A percentile compares a stretch with the other conserved stretches of the same genome.
These are phyloP conservation scores for Atractosteus spatula DNA, from an alignment of 2,113 vertebrate genomes.

Conservation along the genomic window DNA sequence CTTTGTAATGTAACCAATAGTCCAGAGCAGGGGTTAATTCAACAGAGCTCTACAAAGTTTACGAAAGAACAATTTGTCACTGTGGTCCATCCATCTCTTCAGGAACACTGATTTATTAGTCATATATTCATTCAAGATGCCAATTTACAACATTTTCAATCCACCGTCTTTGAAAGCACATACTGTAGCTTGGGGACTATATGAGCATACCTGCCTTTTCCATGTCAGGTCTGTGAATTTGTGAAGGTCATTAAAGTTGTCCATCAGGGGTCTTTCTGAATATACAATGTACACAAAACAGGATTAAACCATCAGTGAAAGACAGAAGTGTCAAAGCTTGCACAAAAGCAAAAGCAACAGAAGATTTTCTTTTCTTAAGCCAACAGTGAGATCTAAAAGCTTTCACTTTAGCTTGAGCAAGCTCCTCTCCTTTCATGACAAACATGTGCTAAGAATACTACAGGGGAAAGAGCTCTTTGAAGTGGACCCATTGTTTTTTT, in stretches of 20 bases:
- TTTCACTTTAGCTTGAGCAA: constrained; percentile 19
- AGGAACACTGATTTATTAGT: too few relatives aligned
- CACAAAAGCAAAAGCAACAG: constrained; percentile 36
- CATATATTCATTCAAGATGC: too few relatives aligned
- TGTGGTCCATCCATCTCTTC: too few relatives aligned
- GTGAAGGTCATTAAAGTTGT: background rate
- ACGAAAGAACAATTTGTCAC: too few relatives aligned
- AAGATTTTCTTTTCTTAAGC: constrained; percentile 35
- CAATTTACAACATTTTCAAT: too few relatives aligned
- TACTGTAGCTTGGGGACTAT: too few relatives aligned
- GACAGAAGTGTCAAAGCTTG: background rate
- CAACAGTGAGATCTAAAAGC: constrained; percentile 21
- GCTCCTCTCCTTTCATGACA: constrained; percentile 13
- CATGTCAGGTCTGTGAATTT: too few relatives aligned
- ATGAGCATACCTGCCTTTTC: too few relatives aligned
- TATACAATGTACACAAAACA: constrained; percentile 8
- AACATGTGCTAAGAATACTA: background rate
- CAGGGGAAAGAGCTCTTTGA: background rate
- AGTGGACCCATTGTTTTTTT: constrained; percentile 1
- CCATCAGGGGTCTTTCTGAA: background rate
- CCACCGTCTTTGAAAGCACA: too few relatives aligned
- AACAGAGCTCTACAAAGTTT: too few relatives aligned
- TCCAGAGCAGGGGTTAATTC: too few relatives aligned
- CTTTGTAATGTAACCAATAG: too few relatives aligned
- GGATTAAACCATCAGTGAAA: background rate